A percentile compares a stretch with the other conserved stretches of the same genome.
These are phyloP conservation scores for Alectura lathami DNA, from an alignment of 2,113 vertebrate species.

Conservation along the genomic window DNA sequence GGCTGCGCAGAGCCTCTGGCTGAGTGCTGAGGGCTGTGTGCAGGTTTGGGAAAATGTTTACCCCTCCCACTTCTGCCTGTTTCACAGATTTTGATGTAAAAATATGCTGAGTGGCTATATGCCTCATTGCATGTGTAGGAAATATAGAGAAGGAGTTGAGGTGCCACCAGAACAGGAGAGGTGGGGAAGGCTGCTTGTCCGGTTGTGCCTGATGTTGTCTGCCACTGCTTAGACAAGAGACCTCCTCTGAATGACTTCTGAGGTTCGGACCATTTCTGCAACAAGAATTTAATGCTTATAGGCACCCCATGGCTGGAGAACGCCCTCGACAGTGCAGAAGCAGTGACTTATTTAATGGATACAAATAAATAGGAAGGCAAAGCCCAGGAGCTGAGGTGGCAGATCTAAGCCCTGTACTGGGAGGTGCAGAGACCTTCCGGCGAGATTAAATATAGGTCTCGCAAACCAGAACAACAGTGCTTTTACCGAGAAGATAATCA, in stretches of 20 bases:
- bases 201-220: not conserved
- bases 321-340: not conserved
- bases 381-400: not conserved
- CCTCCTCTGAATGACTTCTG: not conserved
- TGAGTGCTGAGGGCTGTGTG: not conserved
- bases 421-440: not conserved
- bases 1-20: not conserved
- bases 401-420: not conserved
- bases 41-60: not conserved
- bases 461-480: slow-evolving; percentile 14
- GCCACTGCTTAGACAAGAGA: not conserved
- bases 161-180: not conserved
- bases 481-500: slow-evolving; percentile 38
- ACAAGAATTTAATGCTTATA: not conserved
- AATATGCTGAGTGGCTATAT: not conserved
- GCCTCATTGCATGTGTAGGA: not conserved
- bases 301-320: not conserved
- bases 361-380: not conserved
- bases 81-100: not conserved
- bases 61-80: not conserved
- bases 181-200: not conserved
- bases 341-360: not conserved
- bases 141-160: not conserved
- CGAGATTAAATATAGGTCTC: slow-evolving; percentile 9
- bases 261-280: slow-evolving; percentile 7